Conservation (phyloP, 2,888 invertebrate species). For the Carterocephalus palaemon region DNA sequence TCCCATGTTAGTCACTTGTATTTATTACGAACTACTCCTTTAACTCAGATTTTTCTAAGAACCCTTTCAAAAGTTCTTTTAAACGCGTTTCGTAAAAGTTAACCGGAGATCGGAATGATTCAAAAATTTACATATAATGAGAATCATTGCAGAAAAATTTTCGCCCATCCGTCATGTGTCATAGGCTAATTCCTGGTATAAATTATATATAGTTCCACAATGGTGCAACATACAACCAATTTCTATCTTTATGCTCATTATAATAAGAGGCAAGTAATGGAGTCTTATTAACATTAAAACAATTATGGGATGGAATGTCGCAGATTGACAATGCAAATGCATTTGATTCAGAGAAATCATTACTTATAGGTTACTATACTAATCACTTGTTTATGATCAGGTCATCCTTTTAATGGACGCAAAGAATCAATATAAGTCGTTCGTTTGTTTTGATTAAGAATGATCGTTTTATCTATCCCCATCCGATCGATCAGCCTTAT, state of each 20-base stretch:
- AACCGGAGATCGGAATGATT: conserved; percentile 52
- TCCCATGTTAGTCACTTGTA: conserved; percentile 7
- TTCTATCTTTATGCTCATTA: neutral
- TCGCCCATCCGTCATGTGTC: conserved; percentile 61
- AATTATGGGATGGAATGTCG: conserved; percentile 6
- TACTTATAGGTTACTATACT: no score
- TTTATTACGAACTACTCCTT: conserved; percentile 1
- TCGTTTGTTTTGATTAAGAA: no score
- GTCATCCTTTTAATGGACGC: no score
- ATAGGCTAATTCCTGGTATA: conserved; percentile 48
- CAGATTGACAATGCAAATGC: conserved; percentile 6
- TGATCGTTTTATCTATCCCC: no score
- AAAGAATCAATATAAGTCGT: no score
- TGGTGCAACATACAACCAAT: no score
- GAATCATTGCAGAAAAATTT: conserved; percentile 71
- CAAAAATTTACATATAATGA: conserved; percentile 61
- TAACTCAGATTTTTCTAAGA: conserved; percentile 27
- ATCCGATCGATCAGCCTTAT: no score
- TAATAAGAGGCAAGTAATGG: conserved; percentile 3
- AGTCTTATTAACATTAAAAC: neutral
- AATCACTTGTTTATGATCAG: no score
- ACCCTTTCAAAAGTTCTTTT: conserved; percentile 26
- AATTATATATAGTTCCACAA: conserved; percentile 8
- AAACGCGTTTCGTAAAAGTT: conserved; percentile 41
- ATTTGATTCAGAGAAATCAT: conserved; percentile 14